Conservation (phyloP, 1,140 invertebrate genomes). For the Meloidogyne hapla region DNA sequence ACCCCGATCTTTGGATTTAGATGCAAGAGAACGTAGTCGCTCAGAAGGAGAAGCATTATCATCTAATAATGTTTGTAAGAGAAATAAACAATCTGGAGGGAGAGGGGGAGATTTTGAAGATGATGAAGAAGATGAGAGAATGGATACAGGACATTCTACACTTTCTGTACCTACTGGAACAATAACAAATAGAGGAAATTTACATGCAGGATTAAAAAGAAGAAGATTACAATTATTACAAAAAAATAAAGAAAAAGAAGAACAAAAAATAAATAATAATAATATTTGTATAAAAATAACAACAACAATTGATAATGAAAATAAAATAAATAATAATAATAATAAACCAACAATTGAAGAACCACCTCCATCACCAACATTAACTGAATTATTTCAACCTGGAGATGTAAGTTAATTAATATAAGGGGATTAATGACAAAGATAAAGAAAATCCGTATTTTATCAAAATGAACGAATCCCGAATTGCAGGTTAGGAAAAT, state of each 20-base stretch:
- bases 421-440: too few species aligned
- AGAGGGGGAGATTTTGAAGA: not conserved
- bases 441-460: too few species aligned
- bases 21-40: constrained; percentile 51
- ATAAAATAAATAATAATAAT: constrained; percentile 24
- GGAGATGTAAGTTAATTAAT: constrained; percentile 37
- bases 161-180: not conserved
- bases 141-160: constrained; percentile 15
- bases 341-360: constrained; percentile 61
- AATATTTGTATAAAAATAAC: not conserved
- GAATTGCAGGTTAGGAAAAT: too few species aligned
- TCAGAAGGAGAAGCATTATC: constrained; percentile 59
- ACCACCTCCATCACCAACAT: constrained; percentile 55
- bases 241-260: constrained; percentile 25
- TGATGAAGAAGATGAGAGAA: constrained; percentile 19
- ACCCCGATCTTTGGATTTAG: constrained; percentile 23
- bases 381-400: constrained; percentile 48
- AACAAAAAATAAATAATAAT: not conserved
- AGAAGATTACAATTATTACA: constrained; percentile 25
- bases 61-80: not conserved
- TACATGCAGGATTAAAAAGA: constrained; percentile 28
- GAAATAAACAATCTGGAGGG: not conserved
- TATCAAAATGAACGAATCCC: too few species aligned
- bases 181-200: not conserved
- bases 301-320: not conserved